Evolutionary conservation across 2,888 invertebrate genomes (phyloP).

Genomic region (Meganola albula): DNA sequence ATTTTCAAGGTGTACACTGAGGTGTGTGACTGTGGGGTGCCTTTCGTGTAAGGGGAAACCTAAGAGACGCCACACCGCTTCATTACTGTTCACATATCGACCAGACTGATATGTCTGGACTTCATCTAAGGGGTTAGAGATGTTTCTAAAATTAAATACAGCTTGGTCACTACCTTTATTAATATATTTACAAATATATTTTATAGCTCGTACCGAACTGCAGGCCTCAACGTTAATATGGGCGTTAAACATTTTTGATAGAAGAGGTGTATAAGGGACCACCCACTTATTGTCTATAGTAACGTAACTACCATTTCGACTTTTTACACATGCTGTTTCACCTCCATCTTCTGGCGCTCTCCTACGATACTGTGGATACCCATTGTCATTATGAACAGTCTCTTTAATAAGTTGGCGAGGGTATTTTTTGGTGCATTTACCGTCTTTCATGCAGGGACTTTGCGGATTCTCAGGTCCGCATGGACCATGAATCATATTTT

Average conservation of each 20-base stretch:
- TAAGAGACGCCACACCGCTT: slow-evolving; percentile 21
- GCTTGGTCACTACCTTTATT: slow-evolving; percentile 25
- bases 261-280: slow-evolving; percentile 19
- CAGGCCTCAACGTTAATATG: slow-evolving; percentile 21
- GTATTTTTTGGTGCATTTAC: slow-evolving; percentile 26
- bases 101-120: slow-evolving; percentile 16
- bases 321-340: slow-evolving; percentile 3
- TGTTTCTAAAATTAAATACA: slow-evolving; percentile 7
- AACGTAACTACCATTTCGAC: slow-evolving; percentile 7
- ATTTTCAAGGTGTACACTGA: slow-evolving; percentile 18
- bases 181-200: slow-evolving; percentile 26
- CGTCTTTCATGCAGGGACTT: slow-evolving; percentile 26
- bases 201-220: slow-evolving; percentile 16
- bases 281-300: slow-evolving; percentile 20
- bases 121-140: slow-evolving; percentile 15
- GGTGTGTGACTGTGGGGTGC: slow-evolving; percentile 19
- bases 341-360: slow-evolving; percentile 26
- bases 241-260: slow-evolving; percentile 18
- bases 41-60: slow-evolving; percentile 23
- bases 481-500: slow-evolving; percentile 31
- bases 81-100: slow-evolving; percentile 21
- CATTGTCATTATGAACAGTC: slow-evolving; percentile 24
- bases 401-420: slow-evolving; percentile 25
- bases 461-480: slow-evolving; percentile 22
- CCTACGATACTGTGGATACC: slow-evolving; percentile 31